Evolutionary conservation across 2,797 vertebrate genomes (phyloP), one percentile per base, ranked within the genome.

Genomic region (Sebastes melanostomus): DNA sequence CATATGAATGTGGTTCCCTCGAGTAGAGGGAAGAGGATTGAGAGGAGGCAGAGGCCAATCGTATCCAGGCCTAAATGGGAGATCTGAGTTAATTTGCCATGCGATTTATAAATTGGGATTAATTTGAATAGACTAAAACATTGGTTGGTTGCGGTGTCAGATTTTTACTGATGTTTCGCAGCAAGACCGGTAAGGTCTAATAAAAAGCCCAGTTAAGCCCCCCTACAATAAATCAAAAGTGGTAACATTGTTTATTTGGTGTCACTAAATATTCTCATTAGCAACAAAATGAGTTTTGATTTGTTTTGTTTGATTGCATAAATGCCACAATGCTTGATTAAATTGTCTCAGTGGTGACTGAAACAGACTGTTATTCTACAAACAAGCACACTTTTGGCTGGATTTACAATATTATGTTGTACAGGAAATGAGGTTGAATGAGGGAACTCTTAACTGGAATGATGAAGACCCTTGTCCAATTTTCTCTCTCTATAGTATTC

Each of bases 41-140:
- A 92, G 88, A 85, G 84, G 78, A 86, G 86, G 80, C 66, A 83
- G 73, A 92, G 80, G 83, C 80, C 90, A 86, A 78, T 89, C 82
- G 8, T 69, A 86, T 89, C 77, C 83, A 82, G 81, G 78, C 73
- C 83, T 86, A 87, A 91, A 92, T 88, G 81, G 84, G 77, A 87
- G 86, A 88, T 89, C 87, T 89, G 85, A 92, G 87, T 89, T 92
- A 81, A 94, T 95, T 94, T 93, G 82, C 70, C 69, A 87, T 86
- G 86, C 79, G 81, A 81, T 91, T 91, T 89, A 88, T 79, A 77
- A 85, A 84, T 52, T 80, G 65, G 83, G 84, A 88, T 87, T 91
- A 80, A 92, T 91, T 80, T 83, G 80, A 91, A 92, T 77, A 81
- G 83, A 91, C 78, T 72, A 68, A 85, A 84, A 62, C 72, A 84